Percentiles rank a stretch among this genome's conserved stretches.
phyloP scores from a whole-genome alignment of 2,797 vertebrate genomes.

The Sebastiscus tertius region DNA sequence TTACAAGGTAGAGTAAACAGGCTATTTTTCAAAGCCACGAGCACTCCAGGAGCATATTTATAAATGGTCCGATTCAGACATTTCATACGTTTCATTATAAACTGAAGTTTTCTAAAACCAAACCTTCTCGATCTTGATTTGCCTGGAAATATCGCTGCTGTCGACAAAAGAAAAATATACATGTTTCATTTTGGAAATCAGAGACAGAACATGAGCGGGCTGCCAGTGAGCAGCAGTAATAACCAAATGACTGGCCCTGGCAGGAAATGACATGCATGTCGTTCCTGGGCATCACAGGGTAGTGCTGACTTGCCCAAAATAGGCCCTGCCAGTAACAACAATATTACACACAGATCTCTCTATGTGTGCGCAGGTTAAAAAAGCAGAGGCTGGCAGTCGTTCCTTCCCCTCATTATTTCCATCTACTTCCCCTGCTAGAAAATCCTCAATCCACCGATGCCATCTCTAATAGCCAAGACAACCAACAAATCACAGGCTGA shows the following conservation, averaged over 20 bases:
- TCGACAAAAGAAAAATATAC: slow-evolving; percentile 81
- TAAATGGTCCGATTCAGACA: slow-evolving; percentile 68
- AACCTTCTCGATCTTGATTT: slow-evolving; percentile 69
- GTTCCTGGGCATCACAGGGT: slow-evolving; percentile 73
- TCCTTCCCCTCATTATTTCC: slow-evolving; percentile 78
- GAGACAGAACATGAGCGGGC: slow-evolving; percentile 69
- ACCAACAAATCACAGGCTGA: slow-evolving; percentile 71
- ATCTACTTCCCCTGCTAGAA: slow-evolving; percentile 66
- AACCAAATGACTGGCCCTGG: slow-evolving; percentile 72
- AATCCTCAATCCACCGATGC: slow-evolving; percentile 69
- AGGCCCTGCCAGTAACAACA: slow-evolving; percentile 77
- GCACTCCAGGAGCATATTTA: slow-evolving; percentile 70
- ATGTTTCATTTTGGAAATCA: slow-evolving; percentile 76
- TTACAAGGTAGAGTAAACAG: slow-evolving; percentile 75
- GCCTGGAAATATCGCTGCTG: slow-evolving; percentile 74
- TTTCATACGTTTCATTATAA: slow-evolving; percentile 73
- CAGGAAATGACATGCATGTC: slow-evolving; percentile 82
- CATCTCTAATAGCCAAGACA: slow-evolving; percentile 73
- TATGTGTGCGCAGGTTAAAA: slow-evolving; percentile 64
- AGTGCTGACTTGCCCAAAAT: slow-evolving; percentile 73
- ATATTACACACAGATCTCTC: slow-evolving; percentile 72
- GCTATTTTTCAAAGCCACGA: slow-evolving; percentile 76
- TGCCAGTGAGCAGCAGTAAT: slow-evolving; percentile 75
- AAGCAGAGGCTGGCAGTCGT: slow-evolving; percentile 59
- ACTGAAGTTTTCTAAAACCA: slow-evolving; percentile 52